These are phyloP conservation scores for Toxotes lorentzi DNA, from an alignment of 2,797 vertebrate genomes.

Conservation along the genomic window DNA sequence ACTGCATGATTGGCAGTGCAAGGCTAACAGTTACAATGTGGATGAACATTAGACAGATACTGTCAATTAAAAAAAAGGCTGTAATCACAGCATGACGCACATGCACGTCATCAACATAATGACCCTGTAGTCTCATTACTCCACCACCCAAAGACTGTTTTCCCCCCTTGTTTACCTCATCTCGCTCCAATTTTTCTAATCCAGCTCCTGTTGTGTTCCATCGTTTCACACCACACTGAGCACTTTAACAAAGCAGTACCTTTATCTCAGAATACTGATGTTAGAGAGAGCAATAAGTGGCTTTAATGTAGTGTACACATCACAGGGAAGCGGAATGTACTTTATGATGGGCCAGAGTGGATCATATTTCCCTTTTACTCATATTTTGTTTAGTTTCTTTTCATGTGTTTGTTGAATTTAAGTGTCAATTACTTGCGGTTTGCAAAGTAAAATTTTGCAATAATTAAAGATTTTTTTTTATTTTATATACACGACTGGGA, in stretches of 20 bases:
- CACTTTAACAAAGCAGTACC: conserved; percentile 74
- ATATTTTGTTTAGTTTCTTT: conserved; percentile 28
- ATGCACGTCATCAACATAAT: conserved; percentile 22
- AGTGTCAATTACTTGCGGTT: conserved; percentile 55
- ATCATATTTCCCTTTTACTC: conserved; percentile 36
- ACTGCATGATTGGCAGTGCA: background rate
- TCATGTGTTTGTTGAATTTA: conserved; percentile 37
- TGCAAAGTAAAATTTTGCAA: conserved; percentile 65
- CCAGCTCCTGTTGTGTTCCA: background rate
- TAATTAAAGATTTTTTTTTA: conserved; percentile 65
- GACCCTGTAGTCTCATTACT: conserved; percentile 23
- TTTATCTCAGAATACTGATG: conserved; percentile 57
- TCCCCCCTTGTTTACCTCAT: conserved; percentile 31
- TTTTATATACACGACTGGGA: conserved; percentile 72
- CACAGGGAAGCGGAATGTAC: conserved; percentile 43
- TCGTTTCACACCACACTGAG: conserved; percentile 44
- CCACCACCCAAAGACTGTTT: conserved; percentile 29
- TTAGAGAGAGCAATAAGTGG: conserved; percentile 75
- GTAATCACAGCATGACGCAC: conserved; percentile 20
- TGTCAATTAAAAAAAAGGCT: conserved; percentile 7
- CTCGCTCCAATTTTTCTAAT: conserved; percentile 2
- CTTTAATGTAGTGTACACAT: conserved; percentile 52
- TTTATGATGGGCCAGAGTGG: conserved; percentile 35
- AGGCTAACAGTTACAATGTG: background rate
- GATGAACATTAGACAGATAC: conserved; percentile 1